A percentile compares a stretch with the other conserved stretches of the same genome.
phyloP scores from a whole-genome alignment of 2,797 vertebrate species.

The Acanthis flammea region DNA sequence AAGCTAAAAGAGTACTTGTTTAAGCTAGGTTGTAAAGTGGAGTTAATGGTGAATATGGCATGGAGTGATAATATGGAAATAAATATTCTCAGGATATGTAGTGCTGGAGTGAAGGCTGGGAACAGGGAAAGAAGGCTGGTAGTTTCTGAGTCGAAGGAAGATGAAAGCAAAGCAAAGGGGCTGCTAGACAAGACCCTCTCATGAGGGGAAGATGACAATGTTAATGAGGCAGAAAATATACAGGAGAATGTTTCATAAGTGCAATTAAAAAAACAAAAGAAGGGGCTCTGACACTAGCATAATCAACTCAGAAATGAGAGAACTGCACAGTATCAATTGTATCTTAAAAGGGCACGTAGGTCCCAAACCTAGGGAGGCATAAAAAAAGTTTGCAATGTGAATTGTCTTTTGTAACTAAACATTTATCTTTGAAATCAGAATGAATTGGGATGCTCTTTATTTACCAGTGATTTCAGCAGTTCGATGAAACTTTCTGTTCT shows the following conservation, averaged over 20 bases:
- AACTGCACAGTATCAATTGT: not conserved
- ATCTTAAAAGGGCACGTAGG: not conserved
- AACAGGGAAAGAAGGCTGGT: not conserved
- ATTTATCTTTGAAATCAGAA: not conserved
- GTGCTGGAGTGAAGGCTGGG: not conserved
- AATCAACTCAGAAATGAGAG: not conserved
- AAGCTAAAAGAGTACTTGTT: not conserved
- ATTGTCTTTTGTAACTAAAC: not conserved
- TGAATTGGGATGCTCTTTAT: not conserved
- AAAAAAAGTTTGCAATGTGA: not conserved
- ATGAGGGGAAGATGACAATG: not conserved
- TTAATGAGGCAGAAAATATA: not conserved
- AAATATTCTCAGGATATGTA: not conserved
- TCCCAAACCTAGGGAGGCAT: not conserved
- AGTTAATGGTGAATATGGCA: not conserved
- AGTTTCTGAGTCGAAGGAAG: not conserved
- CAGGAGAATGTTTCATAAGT: not conserved
- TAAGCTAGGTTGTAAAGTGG: not conserved
- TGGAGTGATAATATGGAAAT: not conserved
- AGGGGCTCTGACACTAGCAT: not conserved
- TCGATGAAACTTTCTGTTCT: not conserved
- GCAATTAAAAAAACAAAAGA: not conserved
- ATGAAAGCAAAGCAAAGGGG: not conserved
- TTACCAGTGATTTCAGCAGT: not conserved
- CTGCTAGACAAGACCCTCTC: not conserved